Base-by-base conservation (phyloP, 1,140 invertebrate species). In the Brachionus sp. region DNA sequence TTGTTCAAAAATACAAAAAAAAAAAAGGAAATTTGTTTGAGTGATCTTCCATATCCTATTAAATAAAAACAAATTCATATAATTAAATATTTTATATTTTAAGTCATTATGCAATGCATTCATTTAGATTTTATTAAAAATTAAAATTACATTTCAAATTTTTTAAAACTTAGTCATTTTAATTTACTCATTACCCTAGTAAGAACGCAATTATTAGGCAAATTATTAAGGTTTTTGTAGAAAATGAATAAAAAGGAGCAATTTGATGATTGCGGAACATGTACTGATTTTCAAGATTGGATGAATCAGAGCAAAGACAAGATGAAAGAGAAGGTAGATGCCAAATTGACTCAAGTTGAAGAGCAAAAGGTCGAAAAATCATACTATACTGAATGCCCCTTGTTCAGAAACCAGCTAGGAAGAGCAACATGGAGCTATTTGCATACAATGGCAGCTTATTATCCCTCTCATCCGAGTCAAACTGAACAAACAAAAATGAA, bases 371-470 rank as follows among this genome's bases (percentile, higher is more conserved):
- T 1, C 39, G n/a, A 70, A 46, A 35, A 46, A 23, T 46, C 39
- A 1, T 75, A 75, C 39, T 75, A 75, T 39, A 25, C n/a, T 33
- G 66, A 88, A 16, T 89, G 88, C 84, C 90, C 90, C 2, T 88
- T 90, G 90, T 87, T 87, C 82, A 86, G 84, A 39, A 84, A 87
- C 84, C 85, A 87, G 42, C 75, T 89, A 29, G 92, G 92, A 1
- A 86, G 90, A 13, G 89, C 88, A 33, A 91, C 96, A 5, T 99
- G 97, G 97, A 92, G 93, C 46, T 93, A 98, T 85, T 90, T 99
- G 0, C 97, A 99, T 87, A 96, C 97, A 13, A 97, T 98, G 92
- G 95, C 95, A 4, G 95, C 95, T 0, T 94, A 96, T 88, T 98
- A 94, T 90, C 96, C 97, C 0, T 92, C 94, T 12, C 92, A 93